Percentiles rank a stretch among this genome's conserved stretches.
Conservation (phyloP, 1,140 invertebrate genomes). For the Neodiprion pinetum region DNA sequence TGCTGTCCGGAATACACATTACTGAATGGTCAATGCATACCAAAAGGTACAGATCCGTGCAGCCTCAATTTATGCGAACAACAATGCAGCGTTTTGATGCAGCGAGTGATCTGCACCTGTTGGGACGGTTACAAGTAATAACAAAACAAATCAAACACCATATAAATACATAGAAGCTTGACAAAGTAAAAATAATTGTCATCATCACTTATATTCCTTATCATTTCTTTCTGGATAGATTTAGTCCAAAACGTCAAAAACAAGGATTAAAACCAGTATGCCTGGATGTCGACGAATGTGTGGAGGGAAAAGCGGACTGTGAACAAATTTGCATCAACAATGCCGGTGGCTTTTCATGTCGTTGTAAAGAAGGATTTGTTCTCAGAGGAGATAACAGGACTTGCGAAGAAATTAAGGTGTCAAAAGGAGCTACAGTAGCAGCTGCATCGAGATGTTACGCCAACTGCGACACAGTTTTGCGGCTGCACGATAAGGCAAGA, state of each 20-base stretch:
- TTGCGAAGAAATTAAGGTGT: constrained; percentile 56
- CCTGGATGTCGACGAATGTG: constrained; percentile 76
- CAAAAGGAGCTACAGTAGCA: constrained; percentile 42
- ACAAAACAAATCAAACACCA: background rate
- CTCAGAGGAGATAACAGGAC: constrained; percentile 67
- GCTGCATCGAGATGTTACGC: constrained; percentile 64
- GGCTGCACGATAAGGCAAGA: constrained; percentile 65
- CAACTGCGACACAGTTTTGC: constrained; percentile 65
- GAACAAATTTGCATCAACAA: constrained; percentile 69
- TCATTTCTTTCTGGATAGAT: constrained; percentile 1
- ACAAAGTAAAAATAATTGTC: background rate
- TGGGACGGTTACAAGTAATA: constrained; percentile 65
- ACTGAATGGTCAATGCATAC: constrained; percentile 65
- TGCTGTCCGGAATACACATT: constrained; percentile 66
- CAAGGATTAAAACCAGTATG: constrained; percentile 65
- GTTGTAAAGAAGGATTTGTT: constrained; percentile 60
- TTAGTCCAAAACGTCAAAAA: constrained; percentile 64
- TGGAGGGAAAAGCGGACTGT: constrained; percentile 66
- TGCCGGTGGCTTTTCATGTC: constrained; percentile 65
- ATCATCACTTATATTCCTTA: background rate
- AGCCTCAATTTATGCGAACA: constrained; percentile 70
- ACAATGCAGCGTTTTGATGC: constrained; percentile 66
- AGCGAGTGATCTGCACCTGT: constrained; percentile 71
- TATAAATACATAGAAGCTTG: background rate
- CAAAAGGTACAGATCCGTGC: constrained; percentile 67